Conservation (phyloP, 2,797 vertebrate genomes). For the Ataeniobius toweri region DNA sequence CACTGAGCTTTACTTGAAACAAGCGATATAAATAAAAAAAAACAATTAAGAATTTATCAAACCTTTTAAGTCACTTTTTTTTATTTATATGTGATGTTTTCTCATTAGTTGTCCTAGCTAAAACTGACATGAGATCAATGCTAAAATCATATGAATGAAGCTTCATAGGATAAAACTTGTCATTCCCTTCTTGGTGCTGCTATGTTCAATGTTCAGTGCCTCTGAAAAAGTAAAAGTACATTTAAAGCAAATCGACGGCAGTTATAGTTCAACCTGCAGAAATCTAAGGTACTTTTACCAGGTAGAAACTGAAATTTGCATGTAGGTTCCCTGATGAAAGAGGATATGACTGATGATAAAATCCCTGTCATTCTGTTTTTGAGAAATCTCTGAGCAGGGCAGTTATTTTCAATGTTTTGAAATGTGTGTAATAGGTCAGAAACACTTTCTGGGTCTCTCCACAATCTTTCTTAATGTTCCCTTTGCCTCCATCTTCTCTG, state of each 20-base stretch:
- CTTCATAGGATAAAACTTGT: not conserved
- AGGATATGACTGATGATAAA: constrained; percentile 3
- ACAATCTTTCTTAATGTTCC: not conserved
- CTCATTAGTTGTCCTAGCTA: not conserved
- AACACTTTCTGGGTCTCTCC: not conserved
- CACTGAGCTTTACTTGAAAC: not conserved
- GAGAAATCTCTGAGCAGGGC: constrained; percentile 5
- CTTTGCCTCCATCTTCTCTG: constrained; percentile 7
- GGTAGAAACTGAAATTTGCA: not conserved
- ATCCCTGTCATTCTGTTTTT: not conserved
- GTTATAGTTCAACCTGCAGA: not conserved
- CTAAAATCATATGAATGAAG: not conserved
- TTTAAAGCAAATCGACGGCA: not conserved
- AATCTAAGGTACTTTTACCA: constrained; percentile 32
- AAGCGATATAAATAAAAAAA: not conserved
- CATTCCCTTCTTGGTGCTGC: not conserved
- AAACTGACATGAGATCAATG: not conserved
- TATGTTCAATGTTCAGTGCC: not conserved
- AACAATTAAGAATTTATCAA: not conserved
- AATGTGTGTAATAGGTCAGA: constrained; percentile 24
- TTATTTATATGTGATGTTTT: not conserved
- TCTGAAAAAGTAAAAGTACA: not conserved
- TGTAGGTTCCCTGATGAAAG: not conserved
- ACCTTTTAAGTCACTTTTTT: not conserved
- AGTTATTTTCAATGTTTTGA: constrained; percentile 18